Percentiles rank a stretch among this genome's conserved stretches.
These are phyloP conservation scores for Empidonax traillii DNA, from an alignment of 2,113 vertebrate genomes.

Conservation along the genomic window DNA sequence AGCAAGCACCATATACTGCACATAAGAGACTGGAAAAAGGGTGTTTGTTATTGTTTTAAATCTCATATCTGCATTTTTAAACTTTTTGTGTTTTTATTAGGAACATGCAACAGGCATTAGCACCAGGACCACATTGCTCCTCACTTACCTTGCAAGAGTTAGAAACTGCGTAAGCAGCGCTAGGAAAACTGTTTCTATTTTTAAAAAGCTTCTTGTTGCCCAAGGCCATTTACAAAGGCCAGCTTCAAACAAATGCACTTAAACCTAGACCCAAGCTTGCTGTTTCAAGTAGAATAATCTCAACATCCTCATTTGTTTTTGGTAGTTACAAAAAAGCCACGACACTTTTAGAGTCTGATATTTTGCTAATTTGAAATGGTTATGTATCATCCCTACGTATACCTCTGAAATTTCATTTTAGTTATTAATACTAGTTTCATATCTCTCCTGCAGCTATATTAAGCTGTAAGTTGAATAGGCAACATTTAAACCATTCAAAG, in stretches of 20 bases:
- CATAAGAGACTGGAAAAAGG: neutral
- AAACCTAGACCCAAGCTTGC: neutral
- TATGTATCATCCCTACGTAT: neutral
- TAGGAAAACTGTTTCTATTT: neutral
- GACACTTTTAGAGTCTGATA: neutral
- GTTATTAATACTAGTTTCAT: neutral
- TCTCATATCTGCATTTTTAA: neutral
- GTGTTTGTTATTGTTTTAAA: neutral
- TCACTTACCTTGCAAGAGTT: neutral
- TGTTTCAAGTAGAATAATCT: neutral
- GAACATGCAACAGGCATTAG: neutral
- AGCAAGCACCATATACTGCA: neutral
- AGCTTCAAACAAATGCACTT: neutral
- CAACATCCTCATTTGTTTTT: neutral
- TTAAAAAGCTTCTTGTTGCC: neutral
- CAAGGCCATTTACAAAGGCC: neutral
- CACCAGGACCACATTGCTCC: neutral
- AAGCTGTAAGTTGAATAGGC: neutral
- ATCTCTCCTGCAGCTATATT: neutral
- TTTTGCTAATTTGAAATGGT: neutral
- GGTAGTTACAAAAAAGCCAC: neutral
- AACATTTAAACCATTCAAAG: neutral
- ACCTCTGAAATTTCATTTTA: neutral
- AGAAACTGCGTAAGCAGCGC: neutral
- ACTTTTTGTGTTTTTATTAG: fast-evolving